phyloP scores from a whole-genome alignment of 1,140 invertebrate species.

The Medauroidea extradentata region DNA sequence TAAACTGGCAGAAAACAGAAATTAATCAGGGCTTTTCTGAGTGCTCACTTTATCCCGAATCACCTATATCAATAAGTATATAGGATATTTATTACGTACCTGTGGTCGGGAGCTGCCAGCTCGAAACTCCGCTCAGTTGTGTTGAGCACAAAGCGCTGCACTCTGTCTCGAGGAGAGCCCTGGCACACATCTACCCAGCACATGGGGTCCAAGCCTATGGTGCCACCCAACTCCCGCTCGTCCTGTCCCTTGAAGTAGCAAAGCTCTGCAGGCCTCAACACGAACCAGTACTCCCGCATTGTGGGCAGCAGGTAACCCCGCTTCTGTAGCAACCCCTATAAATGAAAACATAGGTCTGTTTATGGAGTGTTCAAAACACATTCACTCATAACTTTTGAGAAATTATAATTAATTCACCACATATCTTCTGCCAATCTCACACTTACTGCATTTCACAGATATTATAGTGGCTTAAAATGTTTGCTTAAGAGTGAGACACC shows the following conservation, averaged over 20 bases:
- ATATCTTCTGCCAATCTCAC: too few relatives aligned
- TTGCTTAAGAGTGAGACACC: too few relatives aligned
- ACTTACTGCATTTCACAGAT: too few relatives aligned
- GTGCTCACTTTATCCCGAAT: too few relatives aligned
- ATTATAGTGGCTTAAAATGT: too few relatives aligned
- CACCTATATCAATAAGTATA: too few relatives aligned
- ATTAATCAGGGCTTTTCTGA: too few relatives aligned
- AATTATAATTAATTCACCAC: too few relatives aligned
- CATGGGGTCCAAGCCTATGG: constrained; percentile 57
- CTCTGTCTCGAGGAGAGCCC: background rate
- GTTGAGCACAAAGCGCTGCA: constrained; percentile 49
- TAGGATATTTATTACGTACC: constrained; percentile 35
- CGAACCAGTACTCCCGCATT: constrained; percentile 75
- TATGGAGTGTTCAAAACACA: background rate
- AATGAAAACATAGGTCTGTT: constrained; percentile 20
- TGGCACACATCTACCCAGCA: constrained; percentile 57
- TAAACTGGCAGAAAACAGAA: too few relatives aligned
- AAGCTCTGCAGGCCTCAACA: constrained; percentile 67
- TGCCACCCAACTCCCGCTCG: constrained; percentile 65
- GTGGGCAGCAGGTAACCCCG: constrained; percentile 68
- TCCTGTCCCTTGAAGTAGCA: constrained; percentile 67
- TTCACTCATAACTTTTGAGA: too few relatives aligned
- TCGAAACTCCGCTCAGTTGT: constrained; percentile 64
- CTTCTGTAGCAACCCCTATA: constrained; percentile 64
- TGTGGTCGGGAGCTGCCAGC: constrained; percentile 62